Percentiles rank a stretch among this genome's conserved stretches.
These are phyloP conservation scores for Tokudaia muenninki DNA, from an alignment of 2,797 vertebrate species.

Conservation along the genomic window DNA sequence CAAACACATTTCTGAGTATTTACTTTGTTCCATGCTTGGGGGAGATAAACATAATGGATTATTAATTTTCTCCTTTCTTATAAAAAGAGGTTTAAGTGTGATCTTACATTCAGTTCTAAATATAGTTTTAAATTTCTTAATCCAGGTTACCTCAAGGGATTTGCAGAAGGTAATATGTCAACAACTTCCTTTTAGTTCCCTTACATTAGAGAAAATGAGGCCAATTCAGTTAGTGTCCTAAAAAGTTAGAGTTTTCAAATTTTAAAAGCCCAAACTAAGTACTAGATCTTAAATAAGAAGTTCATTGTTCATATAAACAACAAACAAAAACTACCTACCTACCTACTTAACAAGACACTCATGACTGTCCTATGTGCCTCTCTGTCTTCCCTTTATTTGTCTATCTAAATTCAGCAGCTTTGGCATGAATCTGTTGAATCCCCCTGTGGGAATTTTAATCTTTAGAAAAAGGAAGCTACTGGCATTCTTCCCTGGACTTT, in stretches of 20 bases:
- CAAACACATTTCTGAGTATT: neutral
- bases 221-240: neutral
- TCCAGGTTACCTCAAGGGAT: neutral
- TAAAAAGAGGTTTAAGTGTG: neutral
- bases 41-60: neutral
- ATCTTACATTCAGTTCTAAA: neutral
- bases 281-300: neutral
- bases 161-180: neutral
- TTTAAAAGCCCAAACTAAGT: neutral
- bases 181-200: neutral
- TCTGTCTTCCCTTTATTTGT: slow-evolving; percentile 51
- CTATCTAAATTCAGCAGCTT: slow-evolving; percentile 49
- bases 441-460: slow-evolving; percentile 24
- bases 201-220: slow-evolving; percentile 4
- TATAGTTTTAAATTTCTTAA: slow-evolving; percentile 1
- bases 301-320: neutral
- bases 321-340: too few species aligned
- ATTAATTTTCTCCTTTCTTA: neutral
- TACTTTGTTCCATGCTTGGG: neutral
- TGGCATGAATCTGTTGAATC: slow-evolving; percentile 44
- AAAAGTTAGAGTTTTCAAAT: neutral
- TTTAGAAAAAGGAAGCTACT: slow-evolving; percentile 45
- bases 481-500: slow-evolving; percentile 77
- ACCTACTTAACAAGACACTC: neutral
- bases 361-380: neutral